Evolutionary conservation across 2,888 invertebrate genomes (phyloP).

Genomic region (Laspeyria flexula): DNA sequence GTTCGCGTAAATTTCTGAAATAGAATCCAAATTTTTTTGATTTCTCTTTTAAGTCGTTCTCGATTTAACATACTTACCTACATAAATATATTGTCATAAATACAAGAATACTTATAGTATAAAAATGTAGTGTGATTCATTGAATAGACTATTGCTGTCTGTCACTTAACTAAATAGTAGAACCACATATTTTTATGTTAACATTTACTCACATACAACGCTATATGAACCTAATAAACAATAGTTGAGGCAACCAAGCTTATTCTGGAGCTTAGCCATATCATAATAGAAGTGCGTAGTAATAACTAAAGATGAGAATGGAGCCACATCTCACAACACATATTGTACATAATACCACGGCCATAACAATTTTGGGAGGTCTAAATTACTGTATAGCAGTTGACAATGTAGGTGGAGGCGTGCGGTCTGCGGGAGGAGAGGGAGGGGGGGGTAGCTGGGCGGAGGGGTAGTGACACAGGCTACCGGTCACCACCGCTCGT

Average conservation of each 20-base stretch:
- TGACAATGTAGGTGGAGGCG: conserved; percentile 84
- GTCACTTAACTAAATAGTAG: not conserved
- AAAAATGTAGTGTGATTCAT: too few species aligned
- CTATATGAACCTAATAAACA: not conserved
- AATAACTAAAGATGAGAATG: conserved; percentile 33
- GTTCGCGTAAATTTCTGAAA: too few species aligned
- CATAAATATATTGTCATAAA: too few species aligned
- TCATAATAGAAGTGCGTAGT: conserved; percentile 28
- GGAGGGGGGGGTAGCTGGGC: conserved; percentile 34
- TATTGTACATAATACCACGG: conserved; percentile 51
- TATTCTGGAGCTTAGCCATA: conserved; percentile 26
- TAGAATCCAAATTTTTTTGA: too few species aligned
- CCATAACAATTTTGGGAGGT: conserved; percentile 62
- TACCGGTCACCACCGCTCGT: conserved; percentile 87
- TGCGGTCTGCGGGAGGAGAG: conserved; percentile 73
- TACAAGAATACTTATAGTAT: too few species aligned
- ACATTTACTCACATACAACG: not conserved
- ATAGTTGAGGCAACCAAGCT: conserved; percentile 14
- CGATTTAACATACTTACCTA: too few species aligned
- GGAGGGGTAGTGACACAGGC: conserved; percentile 83
- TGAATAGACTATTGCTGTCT: too few species aligned
- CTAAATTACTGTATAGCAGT: conserved; percentile 76
- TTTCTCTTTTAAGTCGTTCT: too few species aligned
- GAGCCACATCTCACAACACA: conserved; percentile 39
- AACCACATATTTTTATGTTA: not conserved